Evolutionary conservation across 2,797 vertebrate species (phyloP).

Genomic region (Prunella strophiata): DNA sequence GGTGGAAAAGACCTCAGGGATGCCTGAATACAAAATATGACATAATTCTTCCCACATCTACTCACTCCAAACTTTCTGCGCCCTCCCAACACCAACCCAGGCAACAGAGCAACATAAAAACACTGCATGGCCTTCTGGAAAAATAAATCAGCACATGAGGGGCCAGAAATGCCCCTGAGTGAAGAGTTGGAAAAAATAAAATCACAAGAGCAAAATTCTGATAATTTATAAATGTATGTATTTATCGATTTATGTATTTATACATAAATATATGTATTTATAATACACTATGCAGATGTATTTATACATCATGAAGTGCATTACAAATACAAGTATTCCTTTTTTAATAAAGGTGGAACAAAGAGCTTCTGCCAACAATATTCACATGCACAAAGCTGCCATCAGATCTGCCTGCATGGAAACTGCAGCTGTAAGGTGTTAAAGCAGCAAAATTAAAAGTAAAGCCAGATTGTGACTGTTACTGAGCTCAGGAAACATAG

Average conservation of each 20-base stretch:
- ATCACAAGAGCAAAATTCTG: neutral
- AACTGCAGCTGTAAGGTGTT: neutral
- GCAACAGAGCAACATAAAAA: neutral
- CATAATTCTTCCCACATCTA: neutral
- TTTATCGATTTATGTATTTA: neutral
- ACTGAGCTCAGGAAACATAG: neutral
- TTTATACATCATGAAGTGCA: neutral
- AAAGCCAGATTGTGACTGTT: neutral
- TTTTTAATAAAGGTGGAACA: neutral
- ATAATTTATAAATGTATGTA: neutral
- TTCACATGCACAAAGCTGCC: neutral
- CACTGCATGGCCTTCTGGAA: neutral
- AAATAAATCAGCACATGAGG: neutral
- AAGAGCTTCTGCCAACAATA: neutral
- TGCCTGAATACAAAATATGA: neutral
- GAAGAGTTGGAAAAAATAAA: neutral
- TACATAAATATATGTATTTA: neutral
- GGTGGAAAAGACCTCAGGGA: neutral
- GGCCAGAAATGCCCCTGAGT: neutral
- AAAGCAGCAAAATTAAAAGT: neutral
- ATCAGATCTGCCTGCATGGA: neutral
- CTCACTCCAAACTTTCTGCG: no score
- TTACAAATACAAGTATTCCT: neutral
- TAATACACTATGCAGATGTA: no score
- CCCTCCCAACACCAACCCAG: neutral